Base-by-base conservation (phyloP, 2,113 vertebrate genomes). In the Myodes glareolus region DNA sequence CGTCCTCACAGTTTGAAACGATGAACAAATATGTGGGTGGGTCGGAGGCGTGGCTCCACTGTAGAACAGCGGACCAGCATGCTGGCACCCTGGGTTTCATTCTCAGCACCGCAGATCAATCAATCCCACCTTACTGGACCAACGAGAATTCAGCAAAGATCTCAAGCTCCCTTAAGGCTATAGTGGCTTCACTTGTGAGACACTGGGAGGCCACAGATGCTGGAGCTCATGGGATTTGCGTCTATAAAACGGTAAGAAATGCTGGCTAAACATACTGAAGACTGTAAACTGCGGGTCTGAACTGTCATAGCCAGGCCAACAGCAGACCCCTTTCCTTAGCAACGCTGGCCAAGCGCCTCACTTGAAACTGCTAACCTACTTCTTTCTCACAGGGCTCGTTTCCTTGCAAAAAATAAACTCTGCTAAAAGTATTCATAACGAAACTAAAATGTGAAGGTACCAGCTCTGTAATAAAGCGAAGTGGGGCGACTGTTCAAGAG, bases 361-460 rank as follows among this genome's bases (percentile, higher is more conserved):
- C 45, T 92, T 94, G 45, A 97, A 97, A 96, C 88, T 94, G 97
- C 78, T 93, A 80, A 96, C 88, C 84, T 27, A 93, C 93, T 97
- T 97, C 78, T 91, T 92, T 50, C 81, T 33, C 70, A 90, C 27
- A 85, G 65, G 75, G 95, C 52, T 70, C 29, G 77, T 55, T 72
- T 82, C 77, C 52, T 45, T 70, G 19, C 61, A 50, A 97, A 96
- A 94, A 96, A 89, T 29, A 93, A 94, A 65, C 91, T 92, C 94
- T 95, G 91, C 92, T 78, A 25, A 94, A 94, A 95, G 86, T 78
- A 91, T 72, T 95, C 80, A 92, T 72, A 36, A 86, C 27, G 33
- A 92, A 95, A 95, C 73, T 73, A 92, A 91, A 96, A 92, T 47
- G 52, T 45, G 52, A 96, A 95, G 80, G 76, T 91, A 50, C 42